Conservation (phyloP, 2,797 vertebrate genomes). For the Chaetophractus vellerosus region DNA sequence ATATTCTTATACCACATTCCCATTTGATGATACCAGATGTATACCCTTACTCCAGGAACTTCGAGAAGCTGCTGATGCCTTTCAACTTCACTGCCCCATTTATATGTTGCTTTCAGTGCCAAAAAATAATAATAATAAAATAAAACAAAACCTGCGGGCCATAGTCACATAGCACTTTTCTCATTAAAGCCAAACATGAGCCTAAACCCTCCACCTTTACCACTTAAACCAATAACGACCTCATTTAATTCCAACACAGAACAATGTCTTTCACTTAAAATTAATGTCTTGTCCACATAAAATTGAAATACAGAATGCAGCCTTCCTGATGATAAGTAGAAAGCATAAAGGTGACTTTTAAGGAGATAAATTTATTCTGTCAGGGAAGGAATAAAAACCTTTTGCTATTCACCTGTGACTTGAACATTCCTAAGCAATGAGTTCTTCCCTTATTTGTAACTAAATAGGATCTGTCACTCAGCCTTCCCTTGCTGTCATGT, state of each 20-base stretch:
- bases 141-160: background rate
- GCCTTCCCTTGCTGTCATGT: constrained; percentile 63
- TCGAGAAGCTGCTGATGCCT: constrained; percentile 48
- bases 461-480: constrained; percentile 73
- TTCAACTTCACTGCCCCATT: constrained; percentile 69
- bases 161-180: constrained; percentile 62
- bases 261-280: constrained; percentile 83
- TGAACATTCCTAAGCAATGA: constrained; percentile 71
- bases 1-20: background rate
- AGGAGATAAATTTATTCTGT: constrained; percentile 83
- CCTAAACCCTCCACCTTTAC: constrained; percentile 61
- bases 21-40: background rate
- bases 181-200: constrained; percentile 76
- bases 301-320: constrained; percentile 84
- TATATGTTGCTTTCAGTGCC: constrained; percentile 62
- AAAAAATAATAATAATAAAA: background rate
- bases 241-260: constrained; percentile 77
- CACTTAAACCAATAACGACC: constrained; percentile 74
- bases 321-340: constrained; percentile 77
- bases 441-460: constrained; percentile 76
- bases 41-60: constrained; percentile 9
- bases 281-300: constrained; percentile 84
- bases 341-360: constrained; percentile 85
- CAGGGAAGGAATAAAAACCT: constrained; percentile 77
- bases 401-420: constrained; percentile 77